A percentile compares a stretch with the other conserved stretches of the same genome.
Conservation (phyloP, 2,113 vertebrate genomes). For the Lamprologus sp. region DNA sequence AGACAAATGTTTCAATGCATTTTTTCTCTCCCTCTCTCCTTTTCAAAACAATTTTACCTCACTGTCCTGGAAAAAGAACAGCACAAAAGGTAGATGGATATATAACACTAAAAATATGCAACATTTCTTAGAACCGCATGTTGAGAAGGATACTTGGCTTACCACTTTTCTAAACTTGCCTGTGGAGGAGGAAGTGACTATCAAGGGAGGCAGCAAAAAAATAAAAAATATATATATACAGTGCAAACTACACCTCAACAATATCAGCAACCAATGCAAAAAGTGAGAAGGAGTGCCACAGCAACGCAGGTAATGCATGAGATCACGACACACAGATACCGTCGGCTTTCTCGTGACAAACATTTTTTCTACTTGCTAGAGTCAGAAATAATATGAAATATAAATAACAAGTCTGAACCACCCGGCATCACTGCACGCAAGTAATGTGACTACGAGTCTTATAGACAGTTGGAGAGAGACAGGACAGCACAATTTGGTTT, state of each 20-base stretch:
- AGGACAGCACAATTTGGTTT: constrained; percentile 59
- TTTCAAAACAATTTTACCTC: constrained; percentile 55
- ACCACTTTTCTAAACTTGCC: constrained; percentile 75
- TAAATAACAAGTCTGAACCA: constrained; percentile 22
- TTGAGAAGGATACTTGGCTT: constrained; percentile 60
- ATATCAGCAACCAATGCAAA: constrained; percentile 48
- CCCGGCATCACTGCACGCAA: constrained; percentile 9
- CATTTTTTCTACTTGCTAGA: constrained; percentile 27
- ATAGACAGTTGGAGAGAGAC: constrained; percentile 70
- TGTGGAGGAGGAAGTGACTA: constrained; percentile 76
- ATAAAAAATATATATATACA: constrained; percentile 10
- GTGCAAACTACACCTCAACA: constrained; percentile 58
- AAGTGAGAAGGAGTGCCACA: constrained; percentile 26
- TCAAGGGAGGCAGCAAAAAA: constrained; percentile 55
- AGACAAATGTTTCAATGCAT: constrained; percentile 63
- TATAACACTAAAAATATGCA: constrained; percentile 59
- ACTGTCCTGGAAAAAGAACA: constrained; percentile 71
- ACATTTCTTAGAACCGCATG: constrained; percentile 59
- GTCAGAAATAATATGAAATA: constrained; percentile 28
- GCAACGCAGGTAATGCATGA: constrained; percentile 54
- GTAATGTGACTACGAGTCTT: constrained; percentile 44
- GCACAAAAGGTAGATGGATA: constrained; percentile 35
- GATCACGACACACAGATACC: constrained; percentile 15
- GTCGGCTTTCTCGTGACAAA: constrained; percentile 21
- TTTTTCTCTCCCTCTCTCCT: not conserved